These are phyloP conservation scores for Tragelaphus buxtoni DNA, from an alignment of 2,113 vertebrate genomes.

Conservation along the genomic window DNA sequence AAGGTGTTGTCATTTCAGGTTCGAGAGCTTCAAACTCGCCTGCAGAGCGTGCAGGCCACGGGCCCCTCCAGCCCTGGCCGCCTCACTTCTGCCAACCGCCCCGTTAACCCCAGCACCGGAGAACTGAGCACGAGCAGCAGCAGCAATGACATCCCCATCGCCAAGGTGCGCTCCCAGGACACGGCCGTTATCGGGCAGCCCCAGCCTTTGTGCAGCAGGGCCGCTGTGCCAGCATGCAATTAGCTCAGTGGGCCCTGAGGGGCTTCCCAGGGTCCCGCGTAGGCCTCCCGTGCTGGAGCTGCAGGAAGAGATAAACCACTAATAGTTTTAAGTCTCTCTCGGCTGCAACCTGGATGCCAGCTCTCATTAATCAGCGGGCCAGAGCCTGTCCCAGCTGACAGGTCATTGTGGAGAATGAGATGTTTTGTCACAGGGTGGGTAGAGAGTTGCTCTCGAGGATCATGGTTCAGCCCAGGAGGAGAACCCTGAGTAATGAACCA, in stretches of 20 bases:
- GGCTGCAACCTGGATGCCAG: neutral
- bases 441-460: constrained; percentile 24
- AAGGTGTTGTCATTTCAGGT: constrained; percentile 87
- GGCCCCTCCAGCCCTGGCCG: constrained; percentile 86
- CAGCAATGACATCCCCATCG: constrained; percentile 91
- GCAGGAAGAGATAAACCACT: neutral
- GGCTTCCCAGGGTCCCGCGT: neutral
- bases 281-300: neutral
- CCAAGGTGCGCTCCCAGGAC: constrained; percentile 81
- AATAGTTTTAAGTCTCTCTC: constrained; percentile 41
- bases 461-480: neutral
- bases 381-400: constrained; percentile 45
- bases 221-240: neutral
- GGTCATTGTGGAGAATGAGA: neutral
- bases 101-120: constrained; percentile 89
- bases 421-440: neutral
- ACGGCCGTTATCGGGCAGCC: neutral
- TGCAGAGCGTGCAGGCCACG: constrained; percentile 86
- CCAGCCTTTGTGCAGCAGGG: neutral
- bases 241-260: neutral
- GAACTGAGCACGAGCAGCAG: constrained; percentile 92
- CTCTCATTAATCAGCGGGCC: constrained; percentile 44
- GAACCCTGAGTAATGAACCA: neutral
- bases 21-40: constrained; percentile 88
- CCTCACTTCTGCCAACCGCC: constrained; percentile 82